These are phyloP conservation scores for Pristionchus fissidentatus DNA, from an alignment of 2,888 invertebrate species.

Conservation along the genomic window DNA sequence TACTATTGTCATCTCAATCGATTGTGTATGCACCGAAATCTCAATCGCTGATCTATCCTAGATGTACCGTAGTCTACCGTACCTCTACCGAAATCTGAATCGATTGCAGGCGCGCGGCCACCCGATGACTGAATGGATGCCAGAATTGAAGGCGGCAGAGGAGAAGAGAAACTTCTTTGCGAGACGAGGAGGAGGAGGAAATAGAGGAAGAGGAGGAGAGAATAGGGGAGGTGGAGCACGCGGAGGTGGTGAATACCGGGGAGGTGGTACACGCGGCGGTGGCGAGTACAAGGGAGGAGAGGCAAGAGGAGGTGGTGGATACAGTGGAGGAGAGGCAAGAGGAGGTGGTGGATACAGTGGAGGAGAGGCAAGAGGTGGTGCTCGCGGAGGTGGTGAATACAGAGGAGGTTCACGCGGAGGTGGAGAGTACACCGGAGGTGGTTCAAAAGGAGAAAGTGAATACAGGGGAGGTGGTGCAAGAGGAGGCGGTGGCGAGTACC, in stretches of 20 bases:
- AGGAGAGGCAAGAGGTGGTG: conserved; percentile 3
- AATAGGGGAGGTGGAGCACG: not conserved
- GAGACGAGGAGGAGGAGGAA: not conserved
- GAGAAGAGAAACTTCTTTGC: not conserved
- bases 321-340: not conserved
- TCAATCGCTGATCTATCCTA: not conserved
- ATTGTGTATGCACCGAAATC: not conserved
- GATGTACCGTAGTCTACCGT: not conserved
- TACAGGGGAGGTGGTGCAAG: too few relatives aligned
- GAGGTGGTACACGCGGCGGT: not conserved
- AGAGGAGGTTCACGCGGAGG: not conserved
- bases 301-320: not conserved
- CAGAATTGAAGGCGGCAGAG: conserved; percentile 40
- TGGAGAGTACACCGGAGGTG: not conserved
- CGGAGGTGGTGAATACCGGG: not conserved
- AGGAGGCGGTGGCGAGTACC: too few relatives aligned
- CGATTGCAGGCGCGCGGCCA: conserved; percentile 42
- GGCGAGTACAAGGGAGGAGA: not conserved
- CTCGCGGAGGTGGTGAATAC: not conserved
- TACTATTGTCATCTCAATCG: not conserved
- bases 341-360: not conserved
- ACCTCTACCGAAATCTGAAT: not conserved
- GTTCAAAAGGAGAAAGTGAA: too few relatives aligned
- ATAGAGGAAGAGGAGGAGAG: conserved; percentile 10
- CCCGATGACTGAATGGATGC: conserved; percentile 29